Base-by-base conservation (phyloP, 1,140 invertebrate species). In the Bombus turneri region DNA sequence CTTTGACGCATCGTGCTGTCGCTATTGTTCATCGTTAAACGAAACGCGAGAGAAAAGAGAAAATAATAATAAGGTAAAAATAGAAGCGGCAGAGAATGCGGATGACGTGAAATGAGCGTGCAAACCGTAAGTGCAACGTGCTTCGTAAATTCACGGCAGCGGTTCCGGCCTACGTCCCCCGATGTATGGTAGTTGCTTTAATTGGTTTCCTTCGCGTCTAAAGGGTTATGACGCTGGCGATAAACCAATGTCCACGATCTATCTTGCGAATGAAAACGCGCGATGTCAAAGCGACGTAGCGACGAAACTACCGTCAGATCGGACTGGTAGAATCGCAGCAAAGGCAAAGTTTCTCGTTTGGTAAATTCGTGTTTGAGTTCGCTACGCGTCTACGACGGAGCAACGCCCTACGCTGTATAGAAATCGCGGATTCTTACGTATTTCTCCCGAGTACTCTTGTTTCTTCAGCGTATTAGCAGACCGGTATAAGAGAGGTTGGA, bases 171-270 rank as follows among this genome's bases (percentile, higher is more conserved):
- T 66, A 66, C 64, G 74, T 86, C 68, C 77, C 34, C 81, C 81
- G 75, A 66, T 25, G 47, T 53, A 34, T 25, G 2, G 3, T 31
- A 81, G 39, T 86, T 81, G 47, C 77, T 86, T 89, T 89, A 89
- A 89, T 89, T 86, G 85, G 75, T 83, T 84, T 86, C 84, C 73
- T 75, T 74, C 87, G 87, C 83, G 77, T 88, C 66, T 71, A 59
- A 53, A 13, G 10, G 66, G 37, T 77, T 43, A 57, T 12, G 28
- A n/a, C 71, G 22, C 13, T 22, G 64, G 31, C 47, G 43, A 69
- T 86, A 86, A 86, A 88, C 79, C 78, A 78, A 74, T 80, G 82
- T 79, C 77, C 31, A n/a, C 68, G 75, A 88, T 83, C 86, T 83
- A 88, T 89, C 87, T 79, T 79, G 31, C 39, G 53, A 41, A 41